These are phyloP conservation scores for Xyrauchen texanus DNA, from an alignment of 2,113 vertebrate genomes.

Conservation along the genomic window DNA sequence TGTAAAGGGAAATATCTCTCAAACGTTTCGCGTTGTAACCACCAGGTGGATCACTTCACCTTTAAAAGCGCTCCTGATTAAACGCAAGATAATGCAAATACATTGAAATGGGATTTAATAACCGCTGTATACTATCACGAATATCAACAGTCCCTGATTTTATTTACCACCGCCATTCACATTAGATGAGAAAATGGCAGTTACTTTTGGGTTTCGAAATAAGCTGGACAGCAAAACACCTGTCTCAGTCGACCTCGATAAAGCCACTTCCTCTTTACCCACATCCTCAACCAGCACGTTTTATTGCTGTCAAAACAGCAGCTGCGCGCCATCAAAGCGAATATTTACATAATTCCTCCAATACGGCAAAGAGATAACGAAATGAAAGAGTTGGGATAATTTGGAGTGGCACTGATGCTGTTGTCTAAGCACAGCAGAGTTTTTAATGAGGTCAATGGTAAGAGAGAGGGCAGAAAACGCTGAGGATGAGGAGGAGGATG, in stretches of 20 bases:
- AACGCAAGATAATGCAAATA: background rate
- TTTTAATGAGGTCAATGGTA: conserved; percentile 23
- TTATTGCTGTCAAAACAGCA: conserved; percentile 37
- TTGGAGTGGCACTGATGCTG: background rate
- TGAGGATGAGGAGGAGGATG: conserved; percentile 47
- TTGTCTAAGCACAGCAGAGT: background rate
- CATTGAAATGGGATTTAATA: background rate
- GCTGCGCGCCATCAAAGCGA: conserved; percentile 42
- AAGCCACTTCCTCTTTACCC: conserved; percentile 62
- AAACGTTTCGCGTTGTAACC: background rate
- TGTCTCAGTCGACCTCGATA: conserved; percentile 64
- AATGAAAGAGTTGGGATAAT: background rate
- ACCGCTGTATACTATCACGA: background rate
- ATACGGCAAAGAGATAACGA: conserved; percentile 17
- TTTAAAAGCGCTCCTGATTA: background rate
- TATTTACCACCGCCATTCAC: background rate
- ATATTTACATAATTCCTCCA: conserved; percentile 11
- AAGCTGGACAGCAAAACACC: conserved; percentile 64
- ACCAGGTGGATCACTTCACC: conserved; percentile 58
- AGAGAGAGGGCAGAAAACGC: background rate
- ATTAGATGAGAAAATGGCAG: conserved; percentile 18
- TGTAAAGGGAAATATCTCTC: too few relatives aligned
- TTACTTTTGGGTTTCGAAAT: conserved; percentile 57
- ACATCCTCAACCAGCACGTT: conserved; percentile 59
- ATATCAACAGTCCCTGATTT: background rate